These are phyloP conservation scores for Oeneis ivallda DNA, from an alignment of 2,888 invertebrate genomes.

Conservation along the genomic window DNA sequence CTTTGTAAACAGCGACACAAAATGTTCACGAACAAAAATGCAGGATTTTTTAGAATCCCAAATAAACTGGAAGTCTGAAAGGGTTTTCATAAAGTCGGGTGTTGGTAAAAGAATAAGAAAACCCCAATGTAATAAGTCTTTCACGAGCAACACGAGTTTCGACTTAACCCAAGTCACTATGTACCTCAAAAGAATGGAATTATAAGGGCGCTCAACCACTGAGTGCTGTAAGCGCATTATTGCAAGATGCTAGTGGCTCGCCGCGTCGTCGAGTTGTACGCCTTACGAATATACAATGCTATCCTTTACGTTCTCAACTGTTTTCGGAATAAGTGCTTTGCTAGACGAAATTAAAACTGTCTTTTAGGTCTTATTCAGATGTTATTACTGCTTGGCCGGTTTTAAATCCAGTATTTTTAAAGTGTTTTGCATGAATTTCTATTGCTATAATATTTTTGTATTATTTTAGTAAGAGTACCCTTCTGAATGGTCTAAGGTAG, in stretches of 20 bases:
- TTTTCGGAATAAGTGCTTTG: slow-evolving; percentile 70
- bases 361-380: slow-evolving; percentile 63
- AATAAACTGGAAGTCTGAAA: slow-evolving; percentile 28
- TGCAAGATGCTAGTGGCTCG: slow-evolving; percentile 59
- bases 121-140: slow-evolving; percentile 44
- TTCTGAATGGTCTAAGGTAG: no score
- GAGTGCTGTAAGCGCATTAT: slow-evolving; percentile 76
- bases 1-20: background rate
- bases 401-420: no score
- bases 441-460: no score
- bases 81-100: slow-evolving; percentile 28
- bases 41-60: background rate
- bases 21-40: background rate
- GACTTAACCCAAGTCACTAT: slow-evolving; percentile 67
- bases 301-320: slow-evolving; percentile 63
- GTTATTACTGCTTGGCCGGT: background rate
- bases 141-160: slow-evolving; percentile 65
- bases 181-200: slow-evolving; percentile 66
- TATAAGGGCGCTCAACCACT: slow-evolving; percentile 66
- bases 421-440: no score
- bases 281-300: slow-evolving; percentile 71
- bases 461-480: no score
- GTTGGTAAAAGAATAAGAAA: slow-evolving; percentile 48
- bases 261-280: slow-evolving; percentile 52
- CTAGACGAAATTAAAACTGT: slow-evolving; percentile 67